Conservation (phyloP, 2,797 vertebrate species). For the Helicolenus hilgendorfi region DNA sequence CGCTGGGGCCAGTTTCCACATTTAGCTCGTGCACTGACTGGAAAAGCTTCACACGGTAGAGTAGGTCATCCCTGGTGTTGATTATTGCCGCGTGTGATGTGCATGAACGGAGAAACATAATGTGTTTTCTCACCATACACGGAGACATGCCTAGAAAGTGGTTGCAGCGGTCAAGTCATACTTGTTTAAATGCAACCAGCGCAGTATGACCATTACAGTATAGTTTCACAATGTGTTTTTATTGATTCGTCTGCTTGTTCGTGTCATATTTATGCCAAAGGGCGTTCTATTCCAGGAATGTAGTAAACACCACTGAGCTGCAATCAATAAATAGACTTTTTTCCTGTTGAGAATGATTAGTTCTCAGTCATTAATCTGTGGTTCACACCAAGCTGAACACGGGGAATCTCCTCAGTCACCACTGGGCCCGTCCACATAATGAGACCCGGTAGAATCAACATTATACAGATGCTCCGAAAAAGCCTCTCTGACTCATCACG, state of each 20-base stretch:
- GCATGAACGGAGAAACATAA: background rate
- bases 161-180: background rate
- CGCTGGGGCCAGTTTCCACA: slow-evolving; percentile 11
- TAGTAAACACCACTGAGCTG: background rate
- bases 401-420: background rate
- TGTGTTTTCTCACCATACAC: background rate
- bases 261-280: background rate
- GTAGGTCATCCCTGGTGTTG: background rate
- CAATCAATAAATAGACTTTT: background rate
- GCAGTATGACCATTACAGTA: background rate
- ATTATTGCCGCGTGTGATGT: background rate
- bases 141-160: background rate
- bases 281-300: background rate
- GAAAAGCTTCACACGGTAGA: background rate
- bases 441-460: slow-evolving; percentile 27
- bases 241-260: background rate
- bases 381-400: background rate
- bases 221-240: background rate
- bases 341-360: background rate
- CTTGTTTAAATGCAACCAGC: background rate
- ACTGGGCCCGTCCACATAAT: slow-evolving; percentile 14
- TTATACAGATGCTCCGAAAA: slow-evolving; percentile 17
- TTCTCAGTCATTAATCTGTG: background rate
- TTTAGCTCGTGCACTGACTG: background rate
- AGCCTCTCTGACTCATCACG: slow-evolving; percentile 54